Percentiles rank a stretch among this genome's conserved stretches.
Evolutionary conservation across 2,888 invertebrate genomes (phyloP).

Genomic region (Scaeva pyrastri): DNA sequence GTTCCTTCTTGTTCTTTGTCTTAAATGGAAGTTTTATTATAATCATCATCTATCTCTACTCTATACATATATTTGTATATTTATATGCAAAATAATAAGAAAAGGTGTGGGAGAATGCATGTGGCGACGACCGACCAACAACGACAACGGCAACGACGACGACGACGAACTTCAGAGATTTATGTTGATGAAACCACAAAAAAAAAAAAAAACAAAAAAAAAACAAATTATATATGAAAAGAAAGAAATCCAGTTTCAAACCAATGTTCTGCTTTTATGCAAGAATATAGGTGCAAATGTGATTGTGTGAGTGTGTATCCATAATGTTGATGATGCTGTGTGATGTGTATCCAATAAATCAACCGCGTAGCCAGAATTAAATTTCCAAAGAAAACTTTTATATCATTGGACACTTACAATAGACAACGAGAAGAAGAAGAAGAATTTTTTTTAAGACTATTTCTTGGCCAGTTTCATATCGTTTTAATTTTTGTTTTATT

Average conservation of each 20-base stretch:
- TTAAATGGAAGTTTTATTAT: slow-evolving; percentile 57
- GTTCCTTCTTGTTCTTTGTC: slow-evolving; percentile 42
- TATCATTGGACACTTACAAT: slow-evolving; percentile 57
- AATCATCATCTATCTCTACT: background rate
- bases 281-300: background rate
- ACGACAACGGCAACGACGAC: background rate
- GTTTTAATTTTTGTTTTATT: slow-evolving; percentile 1
- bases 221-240: background rate
- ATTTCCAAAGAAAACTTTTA: slow-evolving; percentile 48
- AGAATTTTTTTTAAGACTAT: slow-evolving; percentile 12
- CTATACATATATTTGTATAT: background rate
- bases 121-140: slow-evolving; percentile 24
- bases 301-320: slow-evolving; percentile 37
- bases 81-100: slow-evolving; percentile 61
- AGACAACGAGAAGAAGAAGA: background rate
- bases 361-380: slow-evolving; percentile 56
- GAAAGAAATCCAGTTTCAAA: slow-evolving; percentile 64
- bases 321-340: slow-evolving; percentile 53
- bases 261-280: slow-evolving; percentile 29
- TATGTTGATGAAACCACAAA: slow-evolving; percentile 26
- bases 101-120: slow-evolving; percentile 73
- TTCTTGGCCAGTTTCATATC: slow-evolving; percentile 1
- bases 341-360: slow-evolving; percentile 64
- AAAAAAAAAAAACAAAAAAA: slow-evolving; percentile 9
- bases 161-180: slow-evolving; percentile 42